Base-by-base conservation (phyloP, 2,113 vertebrate genomes). In the Sebastes schlegelii region DNA sequence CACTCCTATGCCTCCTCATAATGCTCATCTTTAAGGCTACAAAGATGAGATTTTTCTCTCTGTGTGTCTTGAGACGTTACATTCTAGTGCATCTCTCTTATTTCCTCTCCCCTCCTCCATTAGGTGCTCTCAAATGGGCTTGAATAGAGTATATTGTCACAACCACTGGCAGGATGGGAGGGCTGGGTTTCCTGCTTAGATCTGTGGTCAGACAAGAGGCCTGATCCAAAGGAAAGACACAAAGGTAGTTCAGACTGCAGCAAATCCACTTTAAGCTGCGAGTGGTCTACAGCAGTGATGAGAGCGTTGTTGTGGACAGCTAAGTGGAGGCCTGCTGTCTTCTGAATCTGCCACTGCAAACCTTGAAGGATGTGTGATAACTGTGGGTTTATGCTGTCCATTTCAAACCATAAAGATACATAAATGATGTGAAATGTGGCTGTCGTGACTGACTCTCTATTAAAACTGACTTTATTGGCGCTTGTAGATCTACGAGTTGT, bases 311-410 rank as follows among this genome's bases (percentile, higher is more conserved):
- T 51, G 69, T 63, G 57, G 66, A 84, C 78, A 48, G 57, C 14
- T 13, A 16, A 55, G 70, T n/a, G 68, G 72, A 83, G 58, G 45
- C 75, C 76, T 65, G 79, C 83, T 85, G 79, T 67, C 42, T 65
- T 70, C 64, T 77, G 58, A 80, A 83, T 89, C 65, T 74, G 26
- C 70, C 23, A 40, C 58, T 57, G 64, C 64, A 52, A 80, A 58
- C 46, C 80, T 65, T 69, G 52, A 23, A 74, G 46, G 57, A 83
- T 49, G 55, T 80, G 71, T 48, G 79, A 83, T 73, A 62, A 80
- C 75, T 71, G 69, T 66, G 68, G 51, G 69, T 67, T 78, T 61
- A 16, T 58, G 76, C 51, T 88, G 67, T 52, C 54, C n/a, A 76
- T 73, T 72, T 63, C 26, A 71, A 82, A 66, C 60, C 42, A 4